Conservation (phyloP, 2,888 invertebrate species). For the Drosophila barbarae region DNA sequence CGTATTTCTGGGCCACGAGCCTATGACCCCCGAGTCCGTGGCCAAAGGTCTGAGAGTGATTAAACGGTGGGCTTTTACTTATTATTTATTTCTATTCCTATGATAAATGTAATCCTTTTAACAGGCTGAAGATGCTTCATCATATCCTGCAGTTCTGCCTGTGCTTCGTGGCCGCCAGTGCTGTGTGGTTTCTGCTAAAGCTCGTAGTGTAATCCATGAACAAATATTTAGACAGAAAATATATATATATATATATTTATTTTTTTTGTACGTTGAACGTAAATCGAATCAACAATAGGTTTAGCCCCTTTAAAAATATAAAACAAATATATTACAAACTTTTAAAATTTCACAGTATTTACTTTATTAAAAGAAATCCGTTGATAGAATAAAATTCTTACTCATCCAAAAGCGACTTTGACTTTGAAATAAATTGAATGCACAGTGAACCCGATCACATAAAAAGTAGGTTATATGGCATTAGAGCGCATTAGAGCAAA, state of each 20-base stretch:
- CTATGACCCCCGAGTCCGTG: conserved; percentile 82
- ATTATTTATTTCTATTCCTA: no score
- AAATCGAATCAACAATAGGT: background rate
- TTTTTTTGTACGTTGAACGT: background rate
- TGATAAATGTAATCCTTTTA: background rate
- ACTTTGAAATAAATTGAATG: background rate
- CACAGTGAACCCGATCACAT: background rate
- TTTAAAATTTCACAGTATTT: background rate
- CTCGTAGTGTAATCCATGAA: background rate
- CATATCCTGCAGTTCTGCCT: conserved; percentile 53
- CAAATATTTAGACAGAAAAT: no score
- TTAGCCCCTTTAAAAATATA: background rate
- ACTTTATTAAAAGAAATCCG: background rate
- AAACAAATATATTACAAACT: background rate
- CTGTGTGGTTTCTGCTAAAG: conserved; percentile 8
- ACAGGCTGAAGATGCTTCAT: conserved; percentile 47
- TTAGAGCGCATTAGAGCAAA: background rate
- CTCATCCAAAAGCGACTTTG: background rate
- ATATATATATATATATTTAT: no score
- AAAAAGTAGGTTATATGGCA: background rate
- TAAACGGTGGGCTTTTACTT: conserved; percentile 80
- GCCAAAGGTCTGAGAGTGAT: conserved; percentile 83
- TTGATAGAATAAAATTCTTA: background rate
- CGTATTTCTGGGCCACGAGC: conserved; percentile 88
- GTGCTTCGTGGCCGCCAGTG: conserved; percentile 31